These are phyloP conservation scores for Pterostichus madidus DNA, from an alignment of 2,888 invertebrate species.

Conservation along the genomic window DNA sequence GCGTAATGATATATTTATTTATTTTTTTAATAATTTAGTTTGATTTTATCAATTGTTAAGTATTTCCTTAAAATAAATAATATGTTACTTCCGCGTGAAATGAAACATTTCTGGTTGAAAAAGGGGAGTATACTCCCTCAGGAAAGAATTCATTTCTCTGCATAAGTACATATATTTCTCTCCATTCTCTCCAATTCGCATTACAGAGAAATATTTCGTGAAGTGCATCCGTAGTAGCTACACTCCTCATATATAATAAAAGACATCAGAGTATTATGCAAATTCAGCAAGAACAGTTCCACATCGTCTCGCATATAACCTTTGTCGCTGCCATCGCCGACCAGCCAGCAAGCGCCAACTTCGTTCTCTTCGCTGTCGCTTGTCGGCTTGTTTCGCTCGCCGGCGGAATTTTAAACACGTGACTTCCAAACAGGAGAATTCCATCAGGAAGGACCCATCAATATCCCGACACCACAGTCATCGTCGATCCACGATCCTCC, in stretches of 20 bases:
- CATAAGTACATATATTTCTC: not conserved
- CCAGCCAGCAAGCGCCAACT: constrained; percentile 10
- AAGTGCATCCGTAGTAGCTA: constrained; percentile 40
- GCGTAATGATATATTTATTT: too few relatives aligned
- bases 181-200: constrained; percentile 20
- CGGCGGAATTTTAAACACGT: constrained; percentile 46
- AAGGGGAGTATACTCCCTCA: not conserved
- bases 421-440: constrained; percentile 48
- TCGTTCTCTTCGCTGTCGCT: not conserved
- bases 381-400: constrained; percentile 18
- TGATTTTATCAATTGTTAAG: too few relatives aligned
- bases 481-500: not conserved
- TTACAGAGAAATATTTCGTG: constrained; percentile 34
- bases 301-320: constrained; percentile 24
- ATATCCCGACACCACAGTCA: constrained; percentile 6
- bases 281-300: constrained; percentile 24
- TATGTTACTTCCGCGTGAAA: too few relatives aligned
- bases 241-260: constrained; percentile 50
- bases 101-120: too few relatives aligned
- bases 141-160: constrained; percentile 31
- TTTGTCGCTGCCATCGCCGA: constrained; percentile 4
- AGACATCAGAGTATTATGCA: constrained; percentile 44
- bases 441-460: constrained; percentile 48
- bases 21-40: too few relatives aligned
- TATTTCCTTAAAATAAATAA: too few relatives aligned